Percentiles rank a stretch among this genome's conserved stretches.
Evolutionary conservation across 2,113 vertebrate species (phyloP).

Genomic region (Potamarius usumacintae): DNA sequence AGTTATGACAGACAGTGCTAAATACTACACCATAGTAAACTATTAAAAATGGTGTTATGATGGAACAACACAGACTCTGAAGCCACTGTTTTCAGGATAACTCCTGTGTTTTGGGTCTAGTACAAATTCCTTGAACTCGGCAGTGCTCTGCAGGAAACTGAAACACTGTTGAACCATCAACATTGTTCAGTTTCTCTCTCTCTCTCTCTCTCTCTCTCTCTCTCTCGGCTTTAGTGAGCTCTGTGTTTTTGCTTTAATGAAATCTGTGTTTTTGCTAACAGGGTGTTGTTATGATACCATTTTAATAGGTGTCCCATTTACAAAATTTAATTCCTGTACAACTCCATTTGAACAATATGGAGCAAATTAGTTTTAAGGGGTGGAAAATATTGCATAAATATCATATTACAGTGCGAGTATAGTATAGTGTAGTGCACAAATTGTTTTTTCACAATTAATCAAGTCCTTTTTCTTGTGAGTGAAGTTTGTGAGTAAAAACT

Average conservation of each 20-base stretch:
- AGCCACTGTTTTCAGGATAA: constrained; percentile 36
- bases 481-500: not conserved
- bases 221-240: not conserved
- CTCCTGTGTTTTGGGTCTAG: constrained; percentile 26
- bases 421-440: not conserved
- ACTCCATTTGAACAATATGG: not conserved
- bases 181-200: not conserved
- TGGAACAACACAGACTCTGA: constrained; percentile 22
- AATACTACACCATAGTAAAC: not conserved
- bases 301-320: constrained; percentile 1
- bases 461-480: not conserved
- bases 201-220: not conserved
- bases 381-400: not conserved
- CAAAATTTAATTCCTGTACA: not conserved
- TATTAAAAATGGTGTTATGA: constrained; percentile 9
- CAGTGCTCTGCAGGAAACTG: constrained; percentile 26
- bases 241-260: constrained; percentile 11
- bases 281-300: not conserved
- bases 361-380: not conserved
- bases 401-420: not conserved
- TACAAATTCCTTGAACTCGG: constrained; percentile 19
- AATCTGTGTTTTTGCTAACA: constrained; percentile 4
- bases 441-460: not conserved
- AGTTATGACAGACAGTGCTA: not conserved
- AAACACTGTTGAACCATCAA: constrained; percentile 36